Evolutionary conservation across 2,797 vertebrate species (phyloP), one percentile per base, ranked within the genome.

Genomic region (Clarias pachynema): DNA sequence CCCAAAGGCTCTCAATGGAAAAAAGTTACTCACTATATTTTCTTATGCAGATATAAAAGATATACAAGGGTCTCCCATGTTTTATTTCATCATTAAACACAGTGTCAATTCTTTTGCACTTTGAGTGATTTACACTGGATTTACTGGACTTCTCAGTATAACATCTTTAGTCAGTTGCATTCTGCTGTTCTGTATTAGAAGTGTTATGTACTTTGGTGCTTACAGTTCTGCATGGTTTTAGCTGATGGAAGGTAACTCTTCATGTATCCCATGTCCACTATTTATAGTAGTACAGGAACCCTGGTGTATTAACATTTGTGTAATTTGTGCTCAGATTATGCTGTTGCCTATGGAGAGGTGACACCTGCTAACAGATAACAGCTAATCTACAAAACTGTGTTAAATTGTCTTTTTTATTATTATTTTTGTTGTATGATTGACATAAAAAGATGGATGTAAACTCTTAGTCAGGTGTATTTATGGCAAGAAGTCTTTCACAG

Each of bases 1-100:
- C 3, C 60, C 60, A 74, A 74, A 57, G 49, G 16, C 40, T 60
- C 60, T 82, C 77, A 59, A 85, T 53, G 40, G 44, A 49, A 70
- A 82, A 72, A 82, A 87, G 83, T 86, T 88, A 89, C 83, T 70
- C 69, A 78, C 5, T 86, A 79, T 59, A 22, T 92, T 92, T 94
- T 94, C 94, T 94, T 86, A 91, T 92, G 91, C 89, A 88, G 77
- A 92, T 88, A 79, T 90, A 90, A 92, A 91, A 82, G 91, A 92
- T 89, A 89, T 44, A 87, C 65, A 69, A 81, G 83, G 31, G 29
- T 79, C 85, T 82, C 12, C 15, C 70, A 84, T 53, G 77, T 80
- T 68, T 72, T 1, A 18, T 75, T 26, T 87, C 6, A 60, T 60
- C 18, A 40, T 10, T 18, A 66, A 7, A 20, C 18, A 16, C 40